phyloP scores from a whole-genome alignment of 2,797 vertebrate genomes.

The Ctenosaura bakeri region DNA sequence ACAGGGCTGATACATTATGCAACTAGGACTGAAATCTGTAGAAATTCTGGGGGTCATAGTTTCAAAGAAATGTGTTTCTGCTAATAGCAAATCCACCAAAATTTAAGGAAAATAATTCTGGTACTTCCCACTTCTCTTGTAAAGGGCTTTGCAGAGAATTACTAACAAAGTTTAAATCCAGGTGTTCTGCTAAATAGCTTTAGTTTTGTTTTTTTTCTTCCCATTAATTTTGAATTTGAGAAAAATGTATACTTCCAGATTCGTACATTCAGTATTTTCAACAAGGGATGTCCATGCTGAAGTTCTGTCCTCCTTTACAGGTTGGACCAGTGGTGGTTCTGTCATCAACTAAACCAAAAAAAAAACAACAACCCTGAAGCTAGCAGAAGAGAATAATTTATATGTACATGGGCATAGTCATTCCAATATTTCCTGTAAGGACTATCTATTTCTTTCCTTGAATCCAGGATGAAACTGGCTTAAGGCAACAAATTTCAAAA shows the following conservation, averaged over 20 bases:
- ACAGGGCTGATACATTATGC: slow-evolving; percentile 58
- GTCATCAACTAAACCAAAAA: neutral
- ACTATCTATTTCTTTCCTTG: slow-evolving; percentile 19
- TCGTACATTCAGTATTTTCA: slow-evolving; percentile 47
- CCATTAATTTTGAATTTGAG: slow-evolving; percentile 51
- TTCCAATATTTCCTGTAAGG: neutral
- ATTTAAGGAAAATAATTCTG: slow-evolving; percentile 47
- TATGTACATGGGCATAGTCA: neutral
- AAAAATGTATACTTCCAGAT: slow-evolving; percentile 46
- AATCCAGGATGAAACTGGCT: slow-evolving; percentile 46
- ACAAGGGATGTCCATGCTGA: slow-evolving; percentile 43
- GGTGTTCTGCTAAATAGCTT: slow-evolving; percentile 34
- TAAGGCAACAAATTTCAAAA: slow-evolving; percentile 47
- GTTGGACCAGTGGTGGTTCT: neutral
- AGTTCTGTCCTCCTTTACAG: neutral
- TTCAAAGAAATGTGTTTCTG: slow-evolving; percentile 53
- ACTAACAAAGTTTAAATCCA: slow-evolving; percentile 13
- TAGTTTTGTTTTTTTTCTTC: slow-evolving; percentile 46
- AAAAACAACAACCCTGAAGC: neutral
- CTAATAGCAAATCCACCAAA: slow-evolving; percentile 45
- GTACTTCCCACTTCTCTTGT: slow-evolving; percentile 56
- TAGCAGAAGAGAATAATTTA: neutral
- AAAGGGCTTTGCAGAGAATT: slow-evolving; percentile 59
- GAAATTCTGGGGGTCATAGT: slow-evolving; percentile 37
- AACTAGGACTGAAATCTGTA: neutral